phyloP scores from a whole-genome alignment of 1,140 invertebrate species.

The Hestina assimilis region DNA sequence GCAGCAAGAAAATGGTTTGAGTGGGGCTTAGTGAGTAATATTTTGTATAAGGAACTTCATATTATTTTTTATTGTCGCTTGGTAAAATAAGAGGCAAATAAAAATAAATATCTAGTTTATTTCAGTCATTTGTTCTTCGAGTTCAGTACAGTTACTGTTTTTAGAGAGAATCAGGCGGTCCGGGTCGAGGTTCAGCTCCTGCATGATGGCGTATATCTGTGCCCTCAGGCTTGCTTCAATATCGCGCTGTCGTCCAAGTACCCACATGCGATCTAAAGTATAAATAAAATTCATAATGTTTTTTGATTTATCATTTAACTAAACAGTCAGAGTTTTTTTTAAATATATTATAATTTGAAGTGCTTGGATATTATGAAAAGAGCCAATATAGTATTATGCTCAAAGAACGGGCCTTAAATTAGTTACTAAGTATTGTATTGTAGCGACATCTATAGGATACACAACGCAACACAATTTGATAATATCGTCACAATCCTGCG shows the following conservation, averaged over 20 bases:
- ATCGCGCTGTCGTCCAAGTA: conserved; percentile 80
- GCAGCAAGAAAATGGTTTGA: not conserved
- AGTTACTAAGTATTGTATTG: too few relatives aligned
- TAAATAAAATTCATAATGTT: not conserved
- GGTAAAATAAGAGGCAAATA: conserved; percentile 2
- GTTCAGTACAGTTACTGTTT: conserved; percentile 80
- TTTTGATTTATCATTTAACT: too few relatives aligned
- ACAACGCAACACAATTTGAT: too few relatives aligned
- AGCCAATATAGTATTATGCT: too few relatives aligned
- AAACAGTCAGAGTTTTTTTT: too few relatives aligned
- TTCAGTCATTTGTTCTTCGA: conserved; percentile 80
- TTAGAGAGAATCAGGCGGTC: conserved; percentile 82
- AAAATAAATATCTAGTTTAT: conserved; percentile 23
- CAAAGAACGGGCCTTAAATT: too few relatives aligned
- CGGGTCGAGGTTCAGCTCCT: conserved; percentile 79
- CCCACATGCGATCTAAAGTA: conserved; percentile 82
- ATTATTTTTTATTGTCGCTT: not conserved
- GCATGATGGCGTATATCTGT: conserved; percentile 80
- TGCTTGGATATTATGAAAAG: too few relatives aligned
- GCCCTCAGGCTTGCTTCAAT: conserved; percentile 79
- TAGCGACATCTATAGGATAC: too few relatives aligned
- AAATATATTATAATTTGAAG: too few relatives aligned
- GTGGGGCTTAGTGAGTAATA: not conserved
- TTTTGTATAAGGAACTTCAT: not conserved
- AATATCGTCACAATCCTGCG: too few relatives aligned